Conservation (phyloP, 2,113 vertebrate species). For the Ptilonorhynchus violaceus region DNA sequence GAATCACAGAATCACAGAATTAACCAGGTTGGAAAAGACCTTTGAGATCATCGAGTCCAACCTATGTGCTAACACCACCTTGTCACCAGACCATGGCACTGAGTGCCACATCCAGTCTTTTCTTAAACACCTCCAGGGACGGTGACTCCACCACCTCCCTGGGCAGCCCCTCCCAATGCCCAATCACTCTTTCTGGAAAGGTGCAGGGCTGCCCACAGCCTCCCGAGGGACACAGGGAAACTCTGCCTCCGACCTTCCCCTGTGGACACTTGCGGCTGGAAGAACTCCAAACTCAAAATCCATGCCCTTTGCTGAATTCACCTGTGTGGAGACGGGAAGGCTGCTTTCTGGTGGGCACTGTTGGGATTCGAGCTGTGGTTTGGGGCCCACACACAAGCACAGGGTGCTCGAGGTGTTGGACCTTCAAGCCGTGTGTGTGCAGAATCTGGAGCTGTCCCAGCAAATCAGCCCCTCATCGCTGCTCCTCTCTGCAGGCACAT, state of each 20-base stretch:
- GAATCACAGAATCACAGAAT: not conserved
- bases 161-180: not conserved
- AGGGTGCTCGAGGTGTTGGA: not conserved
- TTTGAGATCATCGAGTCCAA: not conserved
- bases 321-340: not conserved
- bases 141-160: not conserved
- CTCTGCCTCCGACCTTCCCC: not conserved
- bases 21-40: not conserved
- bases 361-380: not conserved
- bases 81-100: not conserved
- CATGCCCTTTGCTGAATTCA: not conserved
- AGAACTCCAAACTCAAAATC: not conserved
- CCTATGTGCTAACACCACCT: too few relatives aligned
- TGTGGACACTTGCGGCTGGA: accelerated
- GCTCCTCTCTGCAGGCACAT: not conserved
- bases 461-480: not conserved
- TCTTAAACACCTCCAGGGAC: not conserved
- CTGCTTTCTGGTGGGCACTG: not conserved
- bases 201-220: not conserved
- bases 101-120: not conserved
- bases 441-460: not conserved
- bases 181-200: accelerated
- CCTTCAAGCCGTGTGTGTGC: accelerated
- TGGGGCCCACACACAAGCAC: not conserved
- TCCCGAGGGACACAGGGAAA: accelerated